Conservation (phyloP, 2,113 vertebrate species). For the Corythoichthys haematopterus region DNA sequence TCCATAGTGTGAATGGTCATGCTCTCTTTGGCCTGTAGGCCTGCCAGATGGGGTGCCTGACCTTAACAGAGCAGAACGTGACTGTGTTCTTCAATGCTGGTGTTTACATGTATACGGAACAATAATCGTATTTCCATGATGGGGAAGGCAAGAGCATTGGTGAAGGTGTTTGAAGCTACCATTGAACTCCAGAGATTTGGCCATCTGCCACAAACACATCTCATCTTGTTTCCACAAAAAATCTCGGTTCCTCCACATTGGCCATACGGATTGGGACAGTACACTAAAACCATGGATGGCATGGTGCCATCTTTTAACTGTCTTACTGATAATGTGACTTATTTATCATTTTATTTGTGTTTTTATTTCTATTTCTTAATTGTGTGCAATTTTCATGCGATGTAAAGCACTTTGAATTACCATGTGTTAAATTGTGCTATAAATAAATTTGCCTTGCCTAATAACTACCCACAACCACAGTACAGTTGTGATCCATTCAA, state of each 20-base stretch:
- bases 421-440: too few relatives aligned
- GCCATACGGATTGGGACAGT: neutral
- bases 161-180: constrained; percentile 29
- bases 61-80: constrained; percentile 58
- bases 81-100: neutral
- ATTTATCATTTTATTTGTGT: too few relatives aligned
- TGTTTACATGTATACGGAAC: constrained; percentile 1
- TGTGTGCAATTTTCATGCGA: too few relatives aligned
- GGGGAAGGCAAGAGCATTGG: constrained; percentile 15
- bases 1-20: constrained; percentile 14
- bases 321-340: neutral
- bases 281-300: neutral
- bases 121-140: constrained; percentile 12
- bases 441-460: too few relatives aligned
- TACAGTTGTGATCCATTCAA: too few relatives aligned
- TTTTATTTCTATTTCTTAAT: too few relatives aligned
- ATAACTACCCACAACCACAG: too few relatives aligned
- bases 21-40: constrained; percentile 41
- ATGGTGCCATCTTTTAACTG: neutral
- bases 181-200: constrained; percentile 10
- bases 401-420: too few relatives aligned
- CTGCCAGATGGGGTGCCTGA: constrained; percentile 67
- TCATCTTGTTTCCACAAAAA: neutral
- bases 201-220: constrained; percentile 36
- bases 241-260: neutral